Base-by-base conservation (phyloP, 2,797 vertebrate genomes). In the Pangasius sanitwongsei region DNA sequence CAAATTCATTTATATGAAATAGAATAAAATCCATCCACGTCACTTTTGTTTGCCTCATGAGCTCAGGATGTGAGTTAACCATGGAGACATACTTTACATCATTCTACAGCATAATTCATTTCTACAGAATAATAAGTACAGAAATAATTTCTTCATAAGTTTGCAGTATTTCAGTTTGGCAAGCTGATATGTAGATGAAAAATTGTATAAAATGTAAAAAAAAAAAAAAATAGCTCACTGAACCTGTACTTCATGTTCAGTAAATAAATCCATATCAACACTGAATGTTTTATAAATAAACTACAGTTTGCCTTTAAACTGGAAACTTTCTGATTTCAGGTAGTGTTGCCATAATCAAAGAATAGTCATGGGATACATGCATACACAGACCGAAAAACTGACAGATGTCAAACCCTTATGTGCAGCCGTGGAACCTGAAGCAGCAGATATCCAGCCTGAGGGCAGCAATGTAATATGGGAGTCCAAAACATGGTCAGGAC, bases 371-470 rank as follows among this genome's bases (percentile, higher is more conserved):
- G 70, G 65, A 41, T 44, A 59, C 41, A n/a, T 48, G 53, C 37
- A 75, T 6, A 83, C 86, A 50, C 65, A 86, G 61, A 88, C 41
- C n/a, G 72, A 57, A 80, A 44, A 89, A 72, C 44, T 23, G 41
- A 85, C 69, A 72, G 31, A 72, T 2, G 23, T 88, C 90, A n/a
- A 90, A 53, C 63, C 86, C 88, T 90, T 48, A 50, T 16, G 77
- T 80, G 83, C 89, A 91, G 88, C 92, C 57, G 34, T 80, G 86
- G 86, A 90, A 89, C 88, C 87, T 92, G 92, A 94, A 94, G 93
- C 95, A 94, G 91, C 85, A 63, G 75, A 95, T 92, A 93, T 96
- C 93, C 92, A 92, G 90, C 90, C 92, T 93, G 94, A 59, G 95
- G n/a, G 92, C 94, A 95, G 50, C 93, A 93, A 90, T 83, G 75